Evolutionary conservation across 2,888 invertebrate genomes (phyloP).

Genomic region (Opisthograptis luteolata): DNA sequence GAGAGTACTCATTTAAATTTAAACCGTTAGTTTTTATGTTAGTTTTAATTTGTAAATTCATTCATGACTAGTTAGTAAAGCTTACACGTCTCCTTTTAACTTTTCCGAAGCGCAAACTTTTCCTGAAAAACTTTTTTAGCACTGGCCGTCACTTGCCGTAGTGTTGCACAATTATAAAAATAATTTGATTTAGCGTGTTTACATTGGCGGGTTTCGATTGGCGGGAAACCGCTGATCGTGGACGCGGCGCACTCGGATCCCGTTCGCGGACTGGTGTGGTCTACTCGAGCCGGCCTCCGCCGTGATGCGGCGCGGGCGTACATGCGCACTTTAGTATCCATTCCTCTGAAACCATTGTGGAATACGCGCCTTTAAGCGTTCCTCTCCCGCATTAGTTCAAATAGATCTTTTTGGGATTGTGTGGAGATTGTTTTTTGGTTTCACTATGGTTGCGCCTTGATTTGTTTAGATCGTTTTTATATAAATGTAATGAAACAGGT

Average conservation of each 20-base stretch:
- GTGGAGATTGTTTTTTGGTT: slow-evolving; percentile 39
- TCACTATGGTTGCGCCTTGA: background rate
- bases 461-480: background rate
- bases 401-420: slow-evolving; percentile 66
- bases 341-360: slow-evolving; percentile 68
- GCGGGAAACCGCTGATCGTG: slow-evolving; percentile 42
- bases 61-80: slow-evolving; percentile 1
- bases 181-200: slow-evolving; percentile 52
- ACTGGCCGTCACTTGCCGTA: slow-evolving; percentile 50
- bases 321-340: slow-evolving; percentile 74
- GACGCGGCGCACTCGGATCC: slow-evolving; percentile 55
- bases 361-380: slow-evolving; percentile 67
- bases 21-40: too few relatives aligned
- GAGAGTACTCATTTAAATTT: too few relatives aligned
- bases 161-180: slow-evolving; percentile 37
- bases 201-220: slow-evolving; percentile 49
- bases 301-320: slow-evolving; percentile 60
- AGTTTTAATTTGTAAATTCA: too few relatives aligned
- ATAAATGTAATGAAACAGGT: background rate
- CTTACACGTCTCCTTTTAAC: slow-evolving; percentile 36
- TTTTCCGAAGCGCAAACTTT: slow-evolving; percentile 34
- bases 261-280: slow-evolving; percentile 66
- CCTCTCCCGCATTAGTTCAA: slow-evolving; percentile 64
- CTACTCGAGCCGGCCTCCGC: slow-evolving; percentile 47
- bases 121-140: slow-evolving; percentile 49